Evolutionary conservation across 2,797 vertebrate species (phyloP).

Genomic region (Sebastes baramenuke): DNA sequence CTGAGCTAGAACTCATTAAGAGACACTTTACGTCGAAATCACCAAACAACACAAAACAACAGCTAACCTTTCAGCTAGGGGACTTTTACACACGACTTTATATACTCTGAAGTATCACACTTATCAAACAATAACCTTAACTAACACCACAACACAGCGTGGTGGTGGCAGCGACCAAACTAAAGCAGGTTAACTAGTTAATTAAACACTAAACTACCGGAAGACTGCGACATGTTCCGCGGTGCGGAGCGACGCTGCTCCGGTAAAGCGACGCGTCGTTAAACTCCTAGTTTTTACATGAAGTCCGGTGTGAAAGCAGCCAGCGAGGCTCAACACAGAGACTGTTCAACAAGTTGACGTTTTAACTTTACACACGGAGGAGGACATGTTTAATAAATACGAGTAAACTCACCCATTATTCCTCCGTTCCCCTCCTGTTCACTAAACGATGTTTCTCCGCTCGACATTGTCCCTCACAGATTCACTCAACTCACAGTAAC

Average conservation of each 20-base stretch:
- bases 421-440: constrained; percentile 79
- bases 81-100: neutral
- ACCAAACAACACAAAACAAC: neutral
- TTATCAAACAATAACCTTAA: neutral
- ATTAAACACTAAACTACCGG: constrained; percentile 8
- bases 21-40: neutral
- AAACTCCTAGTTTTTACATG: neutral
- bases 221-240: neutral
- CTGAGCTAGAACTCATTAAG: neutral
- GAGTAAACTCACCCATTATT: constrained; percentile 79
- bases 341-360: neutral
- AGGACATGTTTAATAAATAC: fast-evolving
- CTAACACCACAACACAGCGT: constrained; percentile 7
- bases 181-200: neutral
- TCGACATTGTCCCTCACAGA: constrained; percentile 80
- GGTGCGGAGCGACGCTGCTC: neutral
- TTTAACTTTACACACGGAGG: neutral
- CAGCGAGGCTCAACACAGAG: neutral
- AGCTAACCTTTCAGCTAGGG: neutral
- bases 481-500: constrained; percentile 47
- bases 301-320: neutral
- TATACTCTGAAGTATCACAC: fast-evolving
- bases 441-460: constrained; percentile 70
- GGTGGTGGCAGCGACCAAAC: constrained; percentile 2
- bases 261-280: neutral